phyloP scores from a whole-genome alignment of 2,888 invertebrate genomes.

The Drosophila melanocephala region DNA sequence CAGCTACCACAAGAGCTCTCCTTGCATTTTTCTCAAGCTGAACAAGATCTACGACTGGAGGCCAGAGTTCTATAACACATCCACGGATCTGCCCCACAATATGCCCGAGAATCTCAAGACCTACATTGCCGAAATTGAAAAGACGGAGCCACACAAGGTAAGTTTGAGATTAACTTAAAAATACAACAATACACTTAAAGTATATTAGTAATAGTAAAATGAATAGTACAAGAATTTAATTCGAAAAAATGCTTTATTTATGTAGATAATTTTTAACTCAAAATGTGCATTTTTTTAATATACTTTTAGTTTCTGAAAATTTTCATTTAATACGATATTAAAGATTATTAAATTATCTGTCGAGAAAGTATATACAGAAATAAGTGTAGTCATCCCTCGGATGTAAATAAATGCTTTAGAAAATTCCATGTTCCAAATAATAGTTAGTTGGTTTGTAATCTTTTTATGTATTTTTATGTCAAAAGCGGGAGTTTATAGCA shows the following conservation, averaged over 20 bases:
- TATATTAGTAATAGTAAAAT: no score
- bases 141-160: slow-evolving; percentile 86
- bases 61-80: slow-evolving; percentile 92
- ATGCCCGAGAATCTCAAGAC: slow-evolving; percentile 91
- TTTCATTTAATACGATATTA: no score
- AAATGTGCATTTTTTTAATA: neutral
- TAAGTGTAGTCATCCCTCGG: no score
- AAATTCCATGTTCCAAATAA: no score
- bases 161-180: neutral
- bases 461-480: neutral
- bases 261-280: no score
- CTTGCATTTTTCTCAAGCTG: slow-evolving; percentile 97
- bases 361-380: no score
- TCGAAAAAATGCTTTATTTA: no score
- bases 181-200: neutral
- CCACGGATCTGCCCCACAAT: slow-evolving; percentile 88
- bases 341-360: no score
- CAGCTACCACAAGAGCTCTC: slow-evolving; percentile 95
- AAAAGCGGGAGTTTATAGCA: neutral
- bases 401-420: no score
- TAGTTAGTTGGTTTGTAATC: no score
- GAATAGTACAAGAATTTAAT: no score
- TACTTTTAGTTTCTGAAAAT: no score
- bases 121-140: slow-evolving; percentile 87
- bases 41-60: slow-evolving; percentile 98